These are phyloP conservation scores for Monomorium pharaonis DNA, from an alignment of 1,140 invertebrate genomes.

Conservation along the genomic window DNA sequence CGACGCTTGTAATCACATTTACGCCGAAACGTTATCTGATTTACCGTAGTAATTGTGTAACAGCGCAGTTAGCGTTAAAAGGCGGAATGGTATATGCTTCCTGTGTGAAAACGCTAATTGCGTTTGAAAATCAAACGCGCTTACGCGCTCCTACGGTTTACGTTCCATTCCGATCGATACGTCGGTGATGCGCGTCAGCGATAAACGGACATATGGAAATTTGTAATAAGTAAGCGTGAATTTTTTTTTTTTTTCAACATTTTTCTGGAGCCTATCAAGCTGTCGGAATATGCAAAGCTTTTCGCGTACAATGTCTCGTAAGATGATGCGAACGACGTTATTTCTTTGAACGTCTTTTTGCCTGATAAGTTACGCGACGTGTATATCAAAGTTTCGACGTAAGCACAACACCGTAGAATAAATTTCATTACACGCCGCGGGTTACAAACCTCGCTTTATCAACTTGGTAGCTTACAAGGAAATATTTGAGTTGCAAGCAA, in stretches of 20 bases:
- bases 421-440: constrained; percentile 5
- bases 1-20: not conserved
- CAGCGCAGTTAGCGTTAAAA: not conserved
- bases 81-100: not conserved
- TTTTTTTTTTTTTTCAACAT: not conserved
- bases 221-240: not conserved
- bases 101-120: not conserved
- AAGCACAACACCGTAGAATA: not conserved
- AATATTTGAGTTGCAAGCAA: not conserved
- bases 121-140: not conserved
- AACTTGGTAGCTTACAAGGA: not conserved
- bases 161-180: not conserved
- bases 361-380: not conserved
- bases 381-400: not conserved
- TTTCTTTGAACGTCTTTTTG: not conserved
- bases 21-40: constrained; percentile 44
- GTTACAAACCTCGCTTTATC: not conserved
- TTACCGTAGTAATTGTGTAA: not conserved
- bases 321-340: not conserved
- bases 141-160: not conserved
- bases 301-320: not conserved
- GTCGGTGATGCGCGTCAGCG: not conserved
- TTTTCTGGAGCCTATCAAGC: not conserved
- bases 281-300: not conserved
- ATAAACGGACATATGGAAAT: not conserved